Base-by-base conservation (phyloP, 2,888 invertebrate genomes). In the Sicus ferrugineus region DNA sequence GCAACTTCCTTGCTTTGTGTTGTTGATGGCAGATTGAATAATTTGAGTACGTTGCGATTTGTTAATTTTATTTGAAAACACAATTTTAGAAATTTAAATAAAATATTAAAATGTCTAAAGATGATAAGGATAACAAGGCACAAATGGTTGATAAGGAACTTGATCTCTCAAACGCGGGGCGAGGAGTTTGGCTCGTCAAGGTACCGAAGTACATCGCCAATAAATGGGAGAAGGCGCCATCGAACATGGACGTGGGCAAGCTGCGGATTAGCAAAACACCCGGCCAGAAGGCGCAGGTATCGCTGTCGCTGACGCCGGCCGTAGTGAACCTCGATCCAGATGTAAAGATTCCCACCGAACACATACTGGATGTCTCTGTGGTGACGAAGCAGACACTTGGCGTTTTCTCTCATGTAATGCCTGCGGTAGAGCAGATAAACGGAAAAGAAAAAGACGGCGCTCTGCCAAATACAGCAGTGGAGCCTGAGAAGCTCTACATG, bases 121-220 rank as follows among this genome's bases (percentile, higher is more conserved):
- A 85, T 52, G 85, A 84, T 9, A 81, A 81, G 68, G 81, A 82
- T n/a, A 72, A 74, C 2, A 82, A 81, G 46, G 90, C 91, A 74
- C 81, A 80, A 61, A 91, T 92, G 75, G 88, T 90, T 63, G 93
- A 93, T 80, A 89, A 91, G 74, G 93, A 94, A 84, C 87, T 97
- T 73, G 97, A 97, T 87, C 88, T 96, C 66, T 92, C 93, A 21
- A 95, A 96, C 83, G 93, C 95, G 21, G 92, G 92, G 21, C 89
- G 97, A 78, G 97, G 97, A 71, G 95, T 98, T 14, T 98, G 98
- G 98, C 88, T 98, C 7, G 98, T 98, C 0, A 98, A 98, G 93
- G 93, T 93, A 11, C 98, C 98, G 1, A 98, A 98, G 87, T 98
- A 98, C 84, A 92, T 98, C 77, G 94, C 97, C 5, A 94, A 94